Evolutionary conservation across 2,797 vertebrate genomes (phyloP), one percentile per base, ranked within the genome.

Genomic region (Nannoperca australis): DNA sequence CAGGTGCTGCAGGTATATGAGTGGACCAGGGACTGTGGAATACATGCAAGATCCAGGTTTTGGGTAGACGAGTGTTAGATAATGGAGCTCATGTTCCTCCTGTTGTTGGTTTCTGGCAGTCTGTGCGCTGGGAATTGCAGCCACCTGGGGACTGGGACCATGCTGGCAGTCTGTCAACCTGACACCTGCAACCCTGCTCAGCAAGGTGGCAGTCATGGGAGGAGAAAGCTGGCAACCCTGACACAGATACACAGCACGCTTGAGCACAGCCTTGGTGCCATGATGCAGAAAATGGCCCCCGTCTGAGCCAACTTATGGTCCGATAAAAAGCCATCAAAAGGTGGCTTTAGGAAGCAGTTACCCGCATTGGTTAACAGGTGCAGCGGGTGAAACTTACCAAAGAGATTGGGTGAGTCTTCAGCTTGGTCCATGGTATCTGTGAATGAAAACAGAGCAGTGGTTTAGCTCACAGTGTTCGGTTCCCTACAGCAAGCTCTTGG

Each of bases 381-480:
- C 54, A 7, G 36, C 87, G 2, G 42, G n/a, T 36, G 12, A 70
- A 66, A 94, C 96, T 96, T 91, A 99, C 98, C 97, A 99, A 92
- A 86, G 93, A 94, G 82, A 99, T 99, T 13, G 98, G 98, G 79
- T 99, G 97, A 32, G 97, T 98, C 95, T 99, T 99, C 89, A 99
- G 81, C 92, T 99, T 99, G 65, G 98, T 99, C 98, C 98, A 99
- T 78, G 97, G 98, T 90, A 99, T 99, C 98, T 99, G 92, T 50
- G 87, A 49, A 91, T 73, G 69, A 85, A 76, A 72, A 56, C 14
- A 70, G 10, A 84, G 18, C 4, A 81, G 34, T 0, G 2, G 20
- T 17, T 85, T 70, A 79, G 60, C 17, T 36, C 14, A 30, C 44
- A 55, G 38, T 0, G 47, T 32, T 24, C 15, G 34, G 24, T 63